Evolutionary conservation across 35 echinoderm and acorn worm genomes (phyloP), one percentile per base, ranked within the genome.

Genomic region (Heliocidaris tuberculata): DNA sequence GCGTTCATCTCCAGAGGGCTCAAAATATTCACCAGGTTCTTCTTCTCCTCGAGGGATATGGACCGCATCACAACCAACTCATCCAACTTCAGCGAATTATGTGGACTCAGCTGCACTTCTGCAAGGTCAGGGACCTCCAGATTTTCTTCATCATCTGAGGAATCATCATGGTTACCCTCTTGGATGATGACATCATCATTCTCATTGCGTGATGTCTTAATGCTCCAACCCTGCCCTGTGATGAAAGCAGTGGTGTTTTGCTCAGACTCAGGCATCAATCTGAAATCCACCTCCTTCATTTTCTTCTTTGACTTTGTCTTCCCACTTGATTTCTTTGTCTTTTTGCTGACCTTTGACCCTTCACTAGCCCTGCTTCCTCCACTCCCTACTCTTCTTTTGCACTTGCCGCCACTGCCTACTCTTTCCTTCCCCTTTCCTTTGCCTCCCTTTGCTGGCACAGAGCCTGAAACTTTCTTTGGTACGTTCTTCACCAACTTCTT

Each of bases 161-260:
- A 95, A 89, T 95, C 60, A 31, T 96, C 93, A 1, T 52, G 86
- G 31, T 86, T 42, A 19, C 27, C 48, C 7, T 94, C 92, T 24
- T 96, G 65, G 32, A 97, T 94, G 59, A 97, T 97, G 10, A 97
- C 94, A 94, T 95, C 97, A 42, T 96, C 96, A 30, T 92, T 95
- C 94, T 99, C 98, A 86, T 99, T 97, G 32, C 95, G 47, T 13
- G 91, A 70, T 1, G 98, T 99, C 93, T 97, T 96, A 48, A 99
- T 99, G 32, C 97, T 96, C 98, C 98, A 99, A 32, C 98, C 98
- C 60, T 97, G 95, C 30, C 98, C 98, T 24, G 97, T 96, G 31
- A 99, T 97, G 94, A 99, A 99, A 7, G 98, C 98, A 56, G 96
- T 97, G 10, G 85, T 97, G n/a, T 95, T 94, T n/a, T 88, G 70